Evolutionary conservation across 2,797 vertebrate species (phyloP).

Genomic region (Gymnothorax javanicus): DNA sequence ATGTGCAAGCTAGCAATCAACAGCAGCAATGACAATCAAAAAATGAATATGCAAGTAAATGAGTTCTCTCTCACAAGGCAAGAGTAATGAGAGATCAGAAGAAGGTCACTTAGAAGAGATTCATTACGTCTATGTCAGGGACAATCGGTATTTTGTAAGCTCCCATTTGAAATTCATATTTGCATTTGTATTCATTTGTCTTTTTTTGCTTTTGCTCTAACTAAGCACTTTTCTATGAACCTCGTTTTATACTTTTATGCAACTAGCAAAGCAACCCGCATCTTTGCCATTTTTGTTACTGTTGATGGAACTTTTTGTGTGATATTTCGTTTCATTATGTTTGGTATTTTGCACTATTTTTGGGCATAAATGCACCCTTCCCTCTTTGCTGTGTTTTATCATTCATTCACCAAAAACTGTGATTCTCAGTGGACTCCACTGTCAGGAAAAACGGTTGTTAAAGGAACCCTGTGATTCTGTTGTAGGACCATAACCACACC

Average conservation of each 20-base stretch:
- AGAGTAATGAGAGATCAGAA: background rate
- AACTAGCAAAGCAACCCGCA: too few species aligned
- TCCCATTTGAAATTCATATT: background rate
- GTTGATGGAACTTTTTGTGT: background rate
- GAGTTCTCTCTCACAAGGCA: background rate
- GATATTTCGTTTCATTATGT: background rate
- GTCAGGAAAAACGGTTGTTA: too few species aligned
- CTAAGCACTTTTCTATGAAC: background rate
- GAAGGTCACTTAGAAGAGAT: background rate
- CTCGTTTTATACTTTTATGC: background rate
- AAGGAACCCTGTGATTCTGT: too few species aligned
- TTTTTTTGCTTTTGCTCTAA: background rate
- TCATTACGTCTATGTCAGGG: background rate
- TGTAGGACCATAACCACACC: too few species aligned
- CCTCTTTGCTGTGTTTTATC: background rate
- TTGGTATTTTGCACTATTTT: background rate
- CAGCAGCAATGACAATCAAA: background rate
- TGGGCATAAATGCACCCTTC: background rate
- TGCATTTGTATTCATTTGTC: background rate
- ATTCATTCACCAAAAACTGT: background rate
- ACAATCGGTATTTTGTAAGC: background rate
- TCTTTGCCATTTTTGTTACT: background rate
- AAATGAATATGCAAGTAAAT: background rate
- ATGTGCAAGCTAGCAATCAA: background rate
- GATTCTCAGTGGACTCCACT: background rate